Percentiles rank a stretch among this genome's conserved stretches.
phyloP scores from a whole-genome alignment of 2,113 vertebrate genomes.

The Urocynchramus pylzowi region DNA sequence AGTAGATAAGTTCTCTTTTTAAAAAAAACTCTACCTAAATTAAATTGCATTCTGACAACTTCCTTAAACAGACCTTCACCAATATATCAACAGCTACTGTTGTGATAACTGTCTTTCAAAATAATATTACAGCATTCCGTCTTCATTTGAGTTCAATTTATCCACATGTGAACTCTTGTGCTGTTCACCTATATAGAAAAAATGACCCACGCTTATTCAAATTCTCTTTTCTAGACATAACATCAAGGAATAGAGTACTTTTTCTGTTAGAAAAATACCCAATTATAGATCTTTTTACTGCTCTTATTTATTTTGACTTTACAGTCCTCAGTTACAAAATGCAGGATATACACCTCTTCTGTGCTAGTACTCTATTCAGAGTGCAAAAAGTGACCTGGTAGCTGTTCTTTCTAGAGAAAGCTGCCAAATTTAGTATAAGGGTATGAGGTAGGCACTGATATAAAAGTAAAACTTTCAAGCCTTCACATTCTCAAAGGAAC shows the following conservation, averaged over 20 bases:
- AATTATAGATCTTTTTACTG: neutral
- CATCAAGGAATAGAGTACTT: neutral
- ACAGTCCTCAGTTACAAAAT: neutral
- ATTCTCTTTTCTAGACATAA: neutral
- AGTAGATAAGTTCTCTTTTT: neutral
- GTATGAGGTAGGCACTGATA: neutral
- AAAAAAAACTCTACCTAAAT: neutral
- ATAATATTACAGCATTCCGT: neutral
- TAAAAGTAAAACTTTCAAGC: neutral
- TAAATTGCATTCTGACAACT: neutral
- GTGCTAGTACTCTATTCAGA: neutral
- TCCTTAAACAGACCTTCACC: neutral
- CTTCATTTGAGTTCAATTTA: neutral
- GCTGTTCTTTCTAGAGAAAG: neutral
- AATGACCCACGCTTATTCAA: neutral
- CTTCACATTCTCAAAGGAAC: neutral
- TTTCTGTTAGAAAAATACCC: neutral
- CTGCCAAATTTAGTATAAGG: neutral
- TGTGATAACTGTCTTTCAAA: neutral
- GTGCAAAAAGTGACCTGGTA: neutral
- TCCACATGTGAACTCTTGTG: neutral
- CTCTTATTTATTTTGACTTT: neutral
- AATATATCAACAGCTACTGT: neutral
- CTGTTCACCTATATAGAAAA: neutral
- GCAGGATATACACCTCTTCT: neutral